phyloP scores from a whole-genome alignment of 2,113 vertebrate species.

The Labeo catla region DNA sequence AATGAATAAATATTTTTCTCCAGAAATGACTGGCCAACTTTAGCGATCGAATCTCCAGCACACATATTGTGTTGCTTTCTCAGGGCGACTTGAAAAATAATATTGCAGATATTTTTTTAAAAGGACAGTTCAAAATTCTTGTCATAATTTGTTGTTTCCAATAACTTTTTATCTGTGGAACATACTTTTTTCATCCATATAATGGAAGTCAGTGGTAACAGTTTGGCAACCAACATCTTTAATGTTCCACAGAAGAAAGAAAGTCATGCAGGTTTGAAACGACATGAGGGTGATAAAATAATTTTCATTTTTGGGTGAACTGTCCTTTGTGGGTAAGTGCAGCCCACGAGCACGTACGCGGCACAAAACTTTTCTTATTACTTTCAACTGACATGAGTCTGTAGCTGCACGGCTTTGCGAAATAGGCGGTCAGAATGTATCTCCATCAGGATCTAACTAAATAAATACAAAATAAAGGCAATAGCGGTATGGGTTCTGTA shows the following conservation, averaged over 20 bases:
- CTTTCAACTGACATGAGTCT: slow-evolving; percentile 32
- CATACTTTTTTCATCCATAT: neutral
- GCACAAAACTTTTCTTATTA: slow-evolving; percentile 45
- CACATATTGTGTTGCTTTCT: neutral
- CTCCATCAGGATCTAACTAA: slow-evolving; percentile 49
- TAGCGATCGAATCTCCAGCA: slow-evolving; percentile 16
- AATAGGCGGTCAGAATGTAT: slow-evolving; percentile 49
- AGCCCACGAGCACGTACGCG: slow-evolving; percentile 11
- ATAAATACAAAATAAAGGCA: slow-evolving; percentile 48
- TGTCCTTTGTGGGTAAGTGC: slow-evolving; percentile 1
- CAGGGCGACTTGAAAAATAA: neutral
- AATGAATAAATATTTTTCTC: slow-evolving; percentile 23
- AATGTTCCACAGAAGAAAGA: neutral
- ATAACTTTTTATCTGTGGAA: neutral
- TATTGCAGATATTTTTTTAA: neutral
- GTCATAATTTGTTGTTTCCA: too few relatives aligned
- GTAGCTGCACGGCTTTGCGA: slow-evolving; percentile 43
- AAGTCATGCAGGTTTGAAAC: neutral
- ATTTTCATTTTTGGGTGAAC: neutral
- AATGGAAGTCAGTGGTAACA: neutral
- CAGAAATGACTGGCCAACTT: neutral
- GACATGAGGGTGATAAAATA: neutral
- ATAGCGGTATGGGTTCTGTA: slow-evolving; percentile 48
- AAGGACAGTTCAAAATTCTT: neutral
- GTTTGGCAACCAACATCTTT: neutral